Evolutionary conservation across 2,797 vertebrate genomes (phyloP), one percentile per base, ranked within the genome.

Genomic region (Neosilurus mollespiculum): DNA sequence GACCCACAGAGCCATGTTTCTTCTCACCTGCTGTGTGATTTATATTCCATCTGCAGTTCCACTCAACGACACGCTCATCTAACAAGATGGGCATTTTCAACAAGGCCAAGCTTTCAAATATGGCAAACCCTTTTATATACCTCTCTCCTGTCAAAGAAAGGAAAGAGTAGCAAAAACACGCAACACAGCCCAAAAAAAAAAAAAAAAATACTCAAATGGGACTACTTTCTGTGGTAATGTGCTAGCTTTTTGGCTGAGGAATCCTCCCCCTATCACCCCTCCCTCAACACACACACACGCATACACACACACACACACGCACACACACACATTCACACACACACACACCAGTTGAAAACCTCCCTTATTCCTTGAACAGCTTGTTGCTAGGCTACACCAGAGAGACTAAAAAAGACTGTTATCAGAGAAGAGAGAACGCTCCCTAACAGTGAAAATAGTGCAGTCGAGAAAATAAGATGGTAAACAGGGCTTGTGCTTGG

Each of bases 371-470:
- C 85, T 85, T 80, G 84, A 89, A 86, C 88, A 80, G 85, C 85
- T 87, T 87, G 86, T 88, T 89, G 89, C 90, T 88, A 90, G 87
- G 87, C 76, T 88, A 88, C 86, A 89, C 86, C 80, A 83, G 84
- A 83, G 85, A 83, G 85, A 84, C 85, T 88, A 85, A 88, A 88
- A 86, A 85, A 86, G 88, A 87, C 86, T 85, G 86, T 86, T 89
- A 87, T 89, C 85, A 89, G 86, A 87, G 83, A 85, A 59, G 86
- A 86, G 84, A 87, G 82, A 88, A 85, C 81, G 85, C 88, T 87
- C 70, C 81, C 81, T 82, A 89, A 87, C 84, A 87, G 77, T 85
- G 84, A 86, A 85, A 83, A 75, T 80, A 87, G 83, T 66, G 72
- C 75, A 81, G 75, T 81, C 59, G 84, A 62, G 69, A 87, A 88